These are phyloP conservation scores for Drosophila atroscutellata DNA, from an alignment of 2,888 invertebrate genomes.

Conservation along the genomic window DNA sequence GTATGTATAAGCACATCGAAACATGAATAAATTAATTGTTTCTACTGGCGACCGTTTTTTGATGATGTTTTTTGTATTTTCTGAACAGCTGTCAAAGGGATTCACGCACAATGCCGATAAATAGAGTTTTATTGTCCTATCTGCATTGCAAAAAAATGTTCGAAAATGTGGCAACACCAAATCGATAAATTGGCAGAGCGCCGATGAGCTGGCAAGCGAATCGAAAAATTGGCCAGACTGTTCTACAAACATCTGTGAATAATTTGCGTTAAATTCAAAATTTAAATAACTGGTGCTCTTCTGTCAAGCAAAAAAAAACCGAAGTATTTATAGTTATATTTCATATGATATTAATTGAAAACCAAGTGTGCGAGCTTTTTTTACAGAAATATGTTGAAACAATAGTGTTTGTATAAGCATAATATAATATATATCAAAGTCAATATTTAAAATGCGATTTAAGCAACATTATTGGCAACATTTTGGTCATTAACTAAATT, in stretches of 20 bases:
- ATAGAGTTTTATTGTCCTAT: neutral
- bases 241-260: neutral
- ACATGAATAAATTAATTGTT: neutral
- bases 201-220: neutral
- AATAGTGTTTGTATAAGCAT: neutral
- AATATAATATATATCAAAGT: conserved; percentile 13
- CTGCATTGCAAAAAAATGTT: neutral
- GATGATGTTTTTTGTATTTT: neutral
- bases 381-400: neutral
- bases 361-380: neutral
- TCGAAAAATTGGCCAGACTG: neutral
- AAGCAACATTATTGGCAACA: neutral
- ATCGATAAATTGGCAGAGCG: neutral
- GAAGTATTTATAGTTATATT: neutral
- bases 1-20: neutral
- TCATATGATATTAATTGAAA: neutral
- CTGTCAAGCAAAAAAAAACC: neutral
- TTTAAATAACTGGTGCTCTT: too few species aligned
- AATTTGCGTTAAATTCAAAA: neutral
- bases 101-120: neutral
- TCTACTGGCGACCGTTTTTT: neutral
- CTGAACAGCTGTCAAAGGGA: neutral
- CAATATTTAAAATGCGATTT: conserved; percentile 14
- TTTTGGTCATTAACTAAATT: conserved; percentile 33
- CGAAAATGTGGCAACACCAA: conserved; percentile 2